Evolutionary conservation across 2,113 vertebrate genomes (phyloP), one percentile per base, ranked within the genome.

Genomic region (Emydura subglobosa): DNA sequence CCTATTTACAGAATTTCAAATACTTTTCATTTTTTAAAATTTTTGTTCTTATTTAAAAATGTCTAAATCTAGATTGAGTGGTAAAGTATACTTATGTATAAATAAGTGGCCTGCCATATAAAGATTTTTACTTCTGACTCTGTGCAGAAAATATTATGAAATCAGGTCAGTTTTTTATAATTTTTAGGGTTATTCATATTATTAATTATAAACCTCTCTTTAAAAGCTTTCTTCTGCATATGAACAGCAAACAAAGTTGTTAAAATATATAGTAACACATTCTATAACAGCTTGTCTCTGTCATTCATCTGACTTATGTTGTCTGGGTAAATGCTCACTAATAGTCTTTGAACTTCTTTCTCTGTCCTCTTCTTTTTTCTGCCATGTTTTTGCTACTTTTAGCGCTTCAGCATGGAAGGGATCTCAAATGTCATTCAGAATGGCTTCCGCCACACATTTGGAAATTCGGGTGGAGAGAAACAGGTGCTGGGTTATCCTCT

Each of bases 381-480:
- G 96, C 97, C 92, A 25, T 80, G 92, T 93, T 95, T 82, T 97
- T 89, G 95, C 97, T 96, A 93, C 98, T 95, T 98, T 54, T 98
- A 99, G 99, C 99, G 99, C 98, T 99, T 99, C 99, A 99, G 99
- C 99, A 98, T 99, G 99, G 99, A 99, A 98, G 99, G 99, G 97
- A 99, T 99, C 97, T 99, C 99, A 98, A 99, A 98, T 99, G 99
- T 99, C 98, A 99, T 99, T 99, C 99, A 99, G 98, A 99, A 99
- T 98, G 99, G 99, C 98, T 98, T 99, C 97, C 99, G 99, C 98
- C 99, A 99, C 98, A 99, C 99, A 90, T 99, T 99, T 98, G 99
- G 99, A 98, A 99, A 97, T 98, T 97, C 99, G 12, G 99, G 99
- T 98, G 99, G 98, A 99, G 99, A 99, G 98, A 99, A 99, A 99